Percentiles rank a stretch among this genome's conserved stretches.
Evolutionary conservation across 1,140 invertebrate species (phyloP).

Genomic region (Plutomurus gul): DNA sequence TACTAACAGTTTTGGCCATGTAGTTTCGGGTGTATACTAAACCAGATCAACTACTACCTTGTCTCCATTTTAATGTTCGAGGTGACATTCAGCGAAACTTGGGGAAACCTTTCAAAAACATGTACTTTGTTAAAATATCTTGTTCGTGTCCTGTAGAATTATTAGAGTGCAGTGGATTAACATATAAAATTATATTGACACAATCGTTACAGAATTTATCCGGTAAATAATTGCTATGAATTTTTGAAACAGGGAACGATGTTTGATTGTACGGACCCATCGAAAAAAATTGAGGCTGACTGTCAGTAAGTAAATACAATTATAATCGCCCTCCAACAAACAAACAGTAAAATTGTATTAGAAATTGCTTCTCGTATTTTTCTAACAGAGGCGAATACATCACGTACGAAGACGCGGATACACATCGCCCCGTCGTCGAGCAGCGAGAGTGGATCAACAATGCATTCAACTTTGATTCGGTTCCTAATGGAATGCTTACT

Average conservation of each 20-base stretch:
- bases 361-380: background rate
- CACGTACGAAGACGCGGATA: conserved; percentile 82
- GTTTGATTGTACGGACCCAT: conserved; percentile 82
- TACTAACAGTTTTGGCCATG: no score
- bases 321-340: background rate
- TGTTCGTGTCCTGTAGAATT: no score
- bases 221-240: background rate
- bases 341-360: background rate
- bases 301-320: conserved; percentile 74
- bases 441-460: conserved; percentile 77
- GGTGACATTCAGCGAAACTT: no score
- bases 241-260: conserved; percentile 75
- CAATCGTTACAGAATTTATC: no score
- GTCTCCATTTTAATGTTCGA: no score
- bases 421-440: conserved; percentile 74
- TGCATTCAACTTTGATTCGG: conserved; percentile 96
- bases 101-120: no score
- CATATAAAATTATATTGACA: no score
- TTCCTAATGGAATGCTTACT: conserved; percentile 96
- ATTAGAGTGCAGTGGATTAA: no score
- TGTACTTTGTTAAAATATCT: no score
- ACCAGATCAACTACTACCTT: no score
- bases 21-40: no score
- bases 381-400: conserved; percentile 79
- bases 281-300: conserved; percentile 81